A percentile compares a stretch with the other conserved stretches of the same genome.
These are phyloP conservation scores for Gymnothorax javanicus DNA, from an alignment of 2,797 vertebrate genomes.

Conservation along the genomic window DNA sequence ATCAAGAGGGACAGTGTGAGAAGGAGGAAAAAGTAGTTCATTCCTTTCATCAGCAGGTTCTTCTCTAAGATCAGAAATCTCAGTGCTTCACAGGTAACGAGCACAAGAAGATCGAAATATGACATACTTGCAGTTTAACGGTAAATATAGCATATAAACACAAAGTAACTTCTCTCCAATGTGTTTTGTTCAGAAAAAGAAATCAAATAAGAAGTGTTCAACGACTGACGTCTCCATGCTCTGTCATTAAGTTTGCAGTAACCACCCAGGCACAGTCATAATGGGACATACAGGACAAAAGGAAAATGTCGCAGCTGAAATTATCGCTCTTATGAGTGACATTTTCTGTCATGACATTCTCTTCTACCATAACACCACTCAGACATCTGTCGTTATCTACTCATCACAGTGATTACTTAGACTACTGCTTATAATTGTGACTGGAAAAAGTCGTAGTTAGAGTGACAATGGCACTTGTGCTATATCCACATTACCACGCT, in stretches of 20 bases:
- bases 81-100: neutral
- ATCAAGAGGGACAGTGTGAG: neutral
- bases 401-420: neutral
- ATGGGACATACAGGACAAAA: neutral
- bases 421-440: neutral
- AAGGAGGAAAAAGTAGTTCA: neutral
- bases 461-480: neutral
- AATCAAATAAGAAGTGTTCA: neutral
- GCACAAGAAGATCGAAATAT: too few relatives aligned
- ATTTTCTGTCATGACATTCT: slow-evolving; percentile 1
- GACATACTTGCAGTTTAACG: neutral
- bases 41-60: neutral
- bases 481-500: too few relatives aligned
- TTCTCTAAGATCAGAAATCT: neutral
- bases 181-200: neutral
- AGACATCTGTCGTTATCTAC: neutral
- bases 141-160: neutral
- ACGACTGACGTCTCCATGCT: neutral
- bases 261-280: neutral
- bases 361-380: neutral
- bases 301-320: neutral
- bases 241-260: neutral
- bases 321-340: neutral
- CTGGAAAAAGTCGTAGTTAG: neutral
- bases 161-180: too few relatives aligned